Base-by-base conservation (phyloP, 1,140 invertebrate species). In the Euura lappo region DNA sequence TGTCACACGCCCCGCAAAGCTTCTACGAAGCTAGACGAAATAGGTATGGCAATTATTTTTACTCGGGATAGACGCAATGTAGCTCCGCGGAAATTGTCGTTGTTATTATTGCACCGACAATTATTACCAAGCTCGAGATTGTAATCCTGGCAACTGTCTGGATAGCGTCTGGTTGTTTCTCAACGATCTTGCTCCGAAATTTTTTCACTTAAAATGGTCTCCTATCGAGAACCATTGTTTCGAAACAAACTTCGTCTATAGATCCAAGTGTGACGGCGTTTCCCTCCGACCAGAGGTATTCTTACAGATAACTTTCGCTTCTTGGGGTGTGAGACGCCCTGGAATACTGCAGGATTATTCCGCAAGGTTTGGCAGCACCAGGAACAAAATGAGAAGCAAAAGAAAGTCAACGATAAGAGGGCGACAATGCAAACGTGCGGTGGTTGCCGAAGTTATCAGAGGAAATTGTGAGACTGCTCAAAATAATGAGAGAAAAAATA, bases 81-180 rank as follows among this genome's bases (percentile, higher is more conserved):
- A 28, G 51, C 13, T 60, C 51, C 51, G 13, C 10, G 84, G 84
- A 86, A 87, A 87, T 86, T 85, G 84, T 87, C 85, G 28, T 28
- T 28, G 28, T 28, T 28, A 28, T 28, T 28, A 28, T 28, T 28
- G 28, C 78, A 80, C 80, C 81, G 83, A 87, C 84, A 86, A 88
- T 88, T 86, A 88, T 88, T 85, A 81, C 83, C 73, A 81, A 79
- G 82, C 83, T 86, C 84, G 85, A 83, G 83, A 87, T 87, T 86
- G 81, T 84, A 85, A 86, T 86, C 86, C 86, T n/a, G 28, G 51
- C 81, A 81, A 83, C 77, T 81, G 82, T 85, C 85, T 85, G 81
- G 83, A 85, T 85, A 85, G 81, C 81, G 83, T 86, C 84, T 85
- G 79, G 28, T 28, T 83, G 84, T 87, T 87, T 85, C 85, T 85